phyloP scores from a whole-genome alignment of 2,888 invertebrate genomes.

The Oligia latruncula region DNA sequence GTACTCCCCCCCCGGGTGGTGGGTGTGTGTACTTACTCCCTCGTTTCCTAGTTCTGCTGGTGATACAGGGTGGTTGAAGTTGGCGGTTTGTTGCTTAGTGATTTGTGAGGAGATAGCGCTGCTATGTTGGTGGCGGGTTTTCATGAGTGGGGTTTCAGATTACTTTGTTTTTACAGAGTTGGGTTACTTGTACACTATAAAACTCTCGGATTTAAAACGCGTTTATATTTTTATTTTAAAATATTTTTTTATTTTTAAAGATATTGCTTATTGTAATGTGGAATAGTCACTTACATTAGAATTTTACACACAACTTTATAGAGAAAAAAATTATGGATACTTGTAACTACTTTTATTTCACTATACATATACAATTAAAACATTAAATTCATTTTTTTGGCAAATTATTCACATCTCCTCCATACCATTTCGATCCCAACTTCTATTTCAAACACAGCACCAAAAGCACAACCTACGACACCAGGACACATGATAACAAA shows the following conservation, averaged over 20 bases:
- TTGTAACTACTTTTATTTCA: no score
- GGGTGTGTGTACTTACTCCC: constrained; percentile 89
- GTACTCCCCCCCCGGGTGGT: constrained; percentile 85
- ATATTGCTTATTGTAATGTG: fast-evolving
- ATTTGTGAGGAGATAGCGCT: constrained; percentile 60
- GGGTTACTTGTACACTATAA: not conserved
- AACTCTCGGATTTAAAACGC: not conserved
- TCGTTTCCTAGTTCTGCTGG: constrained; percentile 88
- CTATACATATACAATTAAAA: not conserved
- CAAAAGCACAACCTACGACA: not conserved
- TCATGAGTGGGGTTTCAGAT: not conserved
- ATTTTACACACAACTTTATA: no score
- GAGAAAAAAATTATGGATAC: not conserved
- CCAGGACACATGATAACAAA: constrained; percentile 34
- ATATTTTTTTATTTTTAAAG: not conserved
- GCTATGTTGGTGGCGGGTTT: constrained; percentile 19
- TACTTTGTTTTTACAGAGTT: not conserved
- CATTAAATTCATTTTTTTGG: not conserved
- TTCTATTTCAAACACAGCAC: not conserved
- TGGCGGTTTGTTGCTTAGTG: constrained; percentile 65
- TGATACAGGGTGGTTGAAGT: constrained; percentile 75
- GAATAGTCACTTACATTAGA: not conserved
- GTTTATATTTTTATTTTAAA: not conserved
- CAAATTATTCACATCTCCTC: not conserved
- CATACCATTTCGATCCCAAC: no score